Base-by-base conservation (phyloP, 2,797 vertebrate genomes). In the Gallinago stenura region DNA sequence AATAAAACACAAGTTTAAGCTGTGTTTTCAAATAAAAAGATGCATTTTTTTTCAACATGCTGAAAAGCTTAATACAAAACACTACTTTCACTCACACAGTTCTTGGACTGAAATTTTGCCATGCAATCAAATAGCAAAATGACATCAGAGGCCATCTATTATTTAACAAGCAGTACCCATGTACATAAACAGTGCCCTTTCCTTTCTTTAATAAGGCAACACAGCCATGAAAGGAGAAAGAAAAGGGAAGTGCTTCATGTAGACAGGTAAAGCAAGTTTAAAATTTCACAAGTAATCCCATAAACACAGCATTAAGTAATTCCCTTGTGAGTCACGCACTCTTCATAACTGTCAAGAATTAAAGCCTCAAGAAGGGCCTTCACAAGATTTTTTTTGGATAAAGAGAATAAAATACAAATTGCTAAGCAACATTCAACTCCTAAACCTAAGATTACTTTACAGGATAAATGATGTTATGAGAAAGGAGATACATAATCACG, bases 261-360 rank as follows among this genome's bases (percentile, higher is more conserved):
- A 82, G 69, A 82, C 81, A 94, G 90, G 94, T 60, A 96, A 92
- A 91, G 83, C 89, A 82, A 91, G 94, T 79, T 93, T 80, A 83
- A 66, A 65, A 82, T 93, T 92, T 95, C 90, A 75, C 82, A 1
- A 79, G 91, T 51, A 94, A 79, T 71, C 83, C 76, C 48, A 86
- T 75, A 83, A 91, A 90, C 39, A 82, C 31, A 75, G 46, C 41
- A 80, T 89, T 48, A 65, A 66, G 60, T 35, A 83, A 95, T 87
- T 95, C 91, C 65, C 87, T 45, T 30, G 46, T 91, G 95, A 96
- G 81, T 97, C 96, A 97, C 2, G 15, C 33, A 37, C 50, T 79
- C 37, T 83, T 46, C 26, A 45, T 7, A 89, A 51, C 0, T 83
- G 83, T 61, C 81, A 64, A 66, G 65, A 88, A 83, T 56, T 61